Percentiles rank a stretch among this genome's conserved stretches.
These are phyloP conservation scores for Danio aesculapii DNA, from an alignment of 2,797 vertebrate species.

Conservation along the genomic window DNA sequence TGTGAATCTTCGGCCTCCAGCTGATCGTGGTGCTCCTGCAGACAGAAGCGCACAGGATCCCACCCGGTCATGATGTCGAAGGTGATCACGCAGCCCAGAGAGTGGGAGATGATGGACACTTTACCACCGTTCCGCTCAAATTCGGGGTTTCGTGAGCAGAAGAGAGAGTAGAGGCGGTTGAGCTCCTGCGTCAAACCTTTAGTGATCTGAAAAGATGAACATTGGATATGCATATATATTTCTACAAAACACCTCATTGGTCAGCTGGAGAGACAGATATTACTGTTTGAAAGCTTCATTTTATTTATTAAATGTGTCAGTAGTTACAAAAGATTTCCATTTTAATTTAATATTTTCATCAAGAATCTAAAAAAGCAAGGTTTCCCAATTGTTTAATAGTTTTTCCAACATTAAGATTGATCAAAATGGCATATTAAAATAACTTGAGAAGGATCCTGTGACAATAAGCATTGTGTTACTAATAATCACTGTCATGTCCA, in stretches of 20 bases:
- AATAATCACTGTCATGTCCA: not conserved
- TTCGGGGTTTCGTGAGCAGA: constrained; percentile 95
- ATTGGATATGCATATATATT: too few species aligned
- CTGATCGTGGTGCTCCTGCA: constrained; percentile 87
- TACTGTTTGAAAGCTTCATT: too few species aligned
- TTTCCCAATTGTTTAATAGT: too few species aligned
- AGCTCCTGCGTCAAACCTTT: constrained; percentile 96
- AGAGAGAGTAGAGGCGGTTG: constrained; percentile 92
- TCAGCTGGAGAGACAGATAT: too few species aligned
- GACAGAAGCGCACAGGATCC: constrained; percentile 93
- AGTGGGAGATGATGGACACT: constrained; percentile 97
- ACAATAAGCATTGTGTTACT: not conserved
- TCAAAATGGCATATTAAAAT: too few species aligned
- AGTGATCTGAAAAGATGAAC: constrained; percentile 84
- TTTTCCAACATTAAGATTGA: too few species aligned
- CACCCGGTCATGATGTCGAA: constrained; percentile 99
- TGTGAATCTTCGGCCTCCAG: constrained; percentile 86
- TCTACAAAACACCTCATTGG: too few species aligned
- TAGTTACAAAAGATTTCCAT: too few species aligned
- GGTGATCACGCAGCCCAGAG: constrained; percentile 96
- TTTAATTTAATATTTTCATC: too few species aligned
- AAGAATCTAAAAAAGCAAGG: too few species aligned
- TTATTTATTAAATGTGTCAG: too few species aligned
- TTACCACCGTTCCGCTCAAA: constrained; percentile 93
- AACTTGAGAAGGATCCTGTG: too few species aligned